Evolutionary conservation across 2,888 invertebrate species (phyloP), one percentile per base, ranked within the genome.

Genomic region (Rhagium mordax): DNA sequence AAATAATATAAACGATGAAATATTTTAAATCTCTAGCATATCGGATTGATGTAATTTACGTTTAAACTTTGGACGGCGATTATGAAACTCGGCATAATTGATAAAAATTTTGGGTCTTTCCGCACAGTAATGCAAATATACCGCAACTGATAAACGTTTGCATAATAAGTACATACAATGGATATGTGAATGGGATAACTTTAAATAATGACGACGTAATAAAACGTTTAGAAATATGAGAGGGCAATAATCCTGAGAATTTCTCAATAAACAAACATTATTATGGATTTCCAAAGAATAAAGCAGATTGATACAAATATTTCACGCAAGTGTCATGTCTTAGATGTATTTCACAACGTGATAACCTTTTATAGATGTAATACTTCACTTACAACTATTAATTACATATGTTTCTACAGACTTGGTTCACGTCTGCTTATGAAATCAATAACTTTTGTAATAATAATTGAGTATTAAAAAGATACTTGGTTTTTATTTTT

Each of bases 351-450:
- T 48, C 70, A 61, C 70, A 70, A 70, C 29, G 51, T 41, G 70
- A 70, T 70, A 70, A 70, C 70, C 70, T 70, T 70, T 70, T 62
- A 70, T 62, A 55, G 47, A 62, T 70, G 62, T 53, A 61, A 69
- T 70, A 62, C 33, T 62, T 61, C 61, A 47, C 61, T 61, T 18
- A 60, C 27, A 24, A 33, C 48, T 69, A 60, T 69, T 61, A 67
- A 69, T 53, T 65, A 60, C 16, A 64, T 64, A n/a, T 64, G 16
- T 51, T 51, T 64, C 21, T 24, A 27, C 29, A 16, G 41, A 24
- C 24, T 24, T 62, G 16, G 5, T 15, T 18, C 51, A 51, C 29
- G 64, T 51, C 62, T 64, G 10, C 24, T 64, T 64, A 15, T 16
- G 51, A 49, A 64, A 64, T 16, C 64, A 27, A 64, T 64, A 64